Evolutionary conservation across 2,797 vertebrate species (phyloP).

Genomic region (Paedocypris micromegethes): DNA sequence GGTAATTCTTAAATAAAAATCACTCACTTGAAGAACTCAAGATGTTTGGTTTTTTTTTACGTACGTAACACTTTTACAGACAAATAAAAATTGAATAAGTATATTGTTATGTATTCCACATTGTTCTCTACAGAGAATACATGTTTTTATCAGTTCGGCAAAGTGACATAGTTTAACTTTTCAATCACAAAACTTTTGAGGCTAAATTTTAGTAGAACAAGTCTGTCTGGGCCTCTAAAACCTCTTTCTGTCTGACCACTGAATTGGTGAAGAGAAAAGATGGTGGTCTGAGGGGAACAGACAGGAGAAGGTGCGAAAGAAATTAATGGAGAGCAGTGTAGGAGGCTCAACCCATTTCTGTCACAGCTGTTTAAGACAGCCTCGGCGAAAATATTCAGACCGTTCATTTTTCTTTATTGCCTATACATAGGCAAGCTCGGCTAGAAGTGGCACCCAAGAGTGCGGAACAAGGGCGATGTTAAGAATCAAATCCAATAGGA

Average conservation of each 20-base stretch:
- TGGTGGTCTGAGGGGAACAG: slow-evolving; percentile 18
- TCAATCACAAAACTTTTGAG: slow-evolving; percentile 16
- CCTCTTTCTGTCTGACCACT: slow-evolving; percentile 25
- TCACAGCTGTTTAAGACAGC: slow-evolving; percentile 20
- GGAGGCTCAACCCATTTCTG: slow-evolving; percentile 39
- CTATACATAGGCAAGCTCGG: slow-evolving; percentile 14
- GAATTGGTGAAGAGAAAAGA: slow-evolving; percentile 27
- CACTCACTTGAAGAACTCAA: no score
- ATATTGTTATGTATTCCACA: no score
- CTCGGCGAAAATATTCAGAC: slow-evolving; percentile 32
- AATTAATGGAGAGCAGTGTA: background rate
- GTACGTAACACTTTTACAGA: no score
- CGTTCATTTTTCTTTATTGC: slow-evolving; percentile 22
- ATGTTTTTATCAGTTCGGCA: background rate
- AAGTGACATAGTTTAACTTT: slow-evolving; percentile 41
- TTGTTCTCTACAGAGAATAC: no score
- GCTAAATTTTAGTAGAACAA: slow-evolving; percentile 37
- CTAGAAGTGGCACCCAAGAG: slow-evolving; percentile 27
- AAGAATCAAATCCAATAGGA: background rate
- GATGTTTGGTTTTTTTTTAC: no score
- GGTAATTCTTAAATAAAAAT: no score
- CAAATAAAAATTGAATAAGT: no score
- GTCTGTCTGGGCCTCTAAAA: slow-evolving; percentile 17
- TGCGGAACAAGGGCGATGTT: slow-evolving; percentile 26
- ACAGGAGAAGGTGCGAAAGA: slow-evolving; percentile 24